phyloP scores from a whole-genome alignment of 2,888 invertebrate genomes.

The Globia sparganii region DNA sequence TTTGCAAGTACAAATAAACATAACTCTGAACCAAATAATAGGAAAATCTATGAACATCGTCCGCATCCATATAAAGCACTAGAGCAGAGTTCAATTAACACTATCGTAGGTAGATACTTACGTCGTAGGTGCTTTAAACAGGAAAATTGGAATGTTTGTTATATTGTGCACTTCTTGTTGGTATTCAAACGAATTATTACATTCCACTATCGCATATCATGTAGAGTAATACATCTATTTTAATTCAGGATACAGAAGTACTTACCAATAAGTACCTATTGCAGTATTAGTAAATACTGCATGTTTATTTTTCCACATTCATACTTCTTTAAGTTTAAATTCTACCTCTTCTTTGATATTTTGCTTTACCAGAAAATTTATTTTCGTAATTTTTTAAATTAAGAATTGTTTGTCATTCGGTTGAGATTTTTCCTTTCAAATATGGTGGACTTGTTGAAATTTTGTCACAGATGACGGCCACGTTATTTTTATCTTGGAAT shows the following conservation, averaged over 20 bases:
- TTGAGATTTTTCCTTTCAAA: too few relatives aligned
- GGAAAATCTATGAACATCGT: conserved; percentile 32
- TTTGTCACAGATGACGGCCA: too few relatives aligned
- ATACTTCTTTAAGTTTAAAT: too few relatives aligned
- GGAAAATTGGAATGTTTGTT: conserved; percentile 46
- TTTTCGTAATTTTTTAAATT: too few relatives aligned
- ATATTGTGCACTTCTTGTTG: conserved; percentile 20
- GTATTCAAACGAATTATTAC: conserved; percentile 25
- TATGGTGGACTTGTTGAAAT: too few relatives aligned
- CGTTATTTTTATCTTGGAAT: too few relatives aligned
- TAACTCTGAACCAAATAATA: conserved; percentile 21
- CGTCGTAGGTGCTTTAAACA: conserved; percentile 41
- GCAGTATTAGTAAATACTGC: too few relatives aligned
- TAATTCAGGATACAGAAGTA: not conserved
- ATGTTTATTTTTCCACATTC: too few relatives aligned
- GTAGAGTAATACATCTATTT: conserved; percentile 1
- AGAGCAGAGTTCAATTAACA: conserved; percentile 41
- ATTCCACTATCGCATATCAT: not conserved
- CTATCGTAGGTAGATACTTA: conserved; percentile 19
- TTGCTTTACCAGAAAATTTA: too few relatives aligned
- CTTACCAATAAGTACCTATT: too few relatives aligned
- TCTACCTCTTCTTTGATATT: too few relatives aligned
- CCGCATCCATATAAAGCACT: conserved; percentile 16
- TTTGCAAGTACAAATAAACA: conserved; percentile 18
- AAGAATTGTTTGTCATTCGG: too few relatives aligned